Conservation (phyloP, 1,140 invertebrate genomes). For the Latrodectus geometricus region DNA sequence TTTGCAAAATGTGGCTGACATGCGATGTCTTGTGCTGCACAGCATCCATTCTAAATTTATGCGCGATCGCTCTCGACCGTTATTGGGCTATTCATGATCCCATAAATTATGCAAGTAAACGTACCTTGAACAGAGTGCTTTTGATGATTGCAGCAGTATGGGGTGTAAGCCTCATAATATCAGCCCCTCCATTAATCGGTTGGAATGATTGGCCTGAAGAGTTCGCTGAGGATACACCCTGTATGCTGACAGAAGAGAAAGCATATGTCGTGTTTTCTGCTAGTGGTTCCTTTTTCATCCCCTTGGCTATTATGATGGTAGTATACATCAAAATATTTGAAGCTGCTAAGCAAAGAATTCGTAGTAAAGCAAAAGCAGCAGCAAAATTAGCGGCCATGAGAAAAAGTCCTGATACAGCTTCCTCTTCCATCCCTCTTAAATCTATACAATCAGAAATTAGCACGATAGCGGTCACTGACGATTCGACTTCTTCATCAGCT, state of each 20-base stretch:
- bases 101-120: constrained; percentile 95
- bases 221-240: constrained; percentile 78
- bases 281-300: constrained; percentile 98
- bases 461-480: constrained; percentile 54
- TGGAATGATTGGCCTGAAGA: constrained; percentile 97
- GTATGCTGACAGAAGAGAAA: constrained; percentile 73
- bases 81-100: constrained; percentile 71
- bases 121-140: constrained; percentile 89
- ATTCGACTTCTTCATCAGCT: constrained; percentile 44
- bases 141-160: constrained; percentile 92
- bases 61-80: constrained; percentile 89
- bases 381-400: constrained; percentile 36
- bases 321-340: constrained; percentile 96
- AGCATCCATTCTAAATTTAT: constrained; percentile 95
- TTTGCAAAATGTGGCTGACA: constrained; percentile 97
- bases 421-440: constrained; percentile 45
- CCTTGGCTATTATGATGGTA: constrained; percentile 92
- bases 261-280: constrained; percentile 96
- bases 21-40: constrained; percentile 97
- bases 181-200: constrained; percentile 94
- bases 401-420: constrained; percentile 48
- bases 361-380: constrained; percentile 53
- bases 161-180: constrained; percentile 90
- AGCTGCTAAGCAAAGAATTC: constrained; percentile 80
- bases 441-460: constrained; percentile 56